These are phyloP conservation scores for Pangasius larnaudii DNA, from an alignment of 2,797 vertebrate species.

Conservation along the genomic window DNA sequence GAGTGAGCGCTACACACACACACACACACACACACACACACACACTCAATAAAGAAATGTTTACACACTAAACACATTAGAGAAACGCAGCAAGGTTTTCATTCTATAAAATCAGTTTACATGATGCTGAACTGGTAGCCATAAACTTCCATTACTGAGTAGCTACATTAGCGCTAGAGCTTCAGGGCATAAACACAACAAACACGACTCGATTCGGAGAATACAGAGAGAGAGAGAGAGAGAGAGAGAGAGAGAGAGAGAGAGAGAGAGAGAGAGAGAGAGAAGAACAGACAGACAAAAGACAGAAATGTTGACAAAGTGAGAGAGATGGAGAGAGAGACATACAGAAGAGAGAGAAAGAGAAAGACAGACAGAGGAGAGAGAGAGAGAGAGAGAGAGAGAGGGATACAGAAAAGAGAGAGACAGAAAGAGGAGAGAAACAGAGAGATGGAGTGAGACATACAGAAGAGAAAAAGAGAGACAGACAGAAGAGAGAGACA, in stretches of 20 bases:
- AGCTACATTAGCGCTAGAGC: not conserved
- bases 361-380: too few species aligned
- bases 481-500: not conserved
- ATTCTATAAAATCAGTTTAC: not conserved
- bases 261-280: not conserved
- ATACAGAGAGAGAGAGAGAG: not conserved
- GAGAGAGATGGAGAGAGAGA: too few species aligned
- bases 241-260: not conserved
- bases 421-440: too few species aligned
- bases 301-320: too few species aligned
- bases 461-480: too few species aligned
- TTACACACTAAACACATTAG: not conserved
- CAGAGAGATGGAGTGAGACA: too few species aligned
- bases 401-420: too few species aligned
- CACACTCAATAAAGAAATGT: slow-evolving; percentile 25
- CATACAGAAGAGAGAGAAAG: too few species aligned
- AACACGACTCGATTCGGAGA: not conserved
- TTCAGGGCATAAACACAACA: not conserved
- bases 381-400: too few species aligned
- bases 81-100: not conserved
- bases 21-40: slow-evolving; percentile 63
- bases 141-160: not conserved
- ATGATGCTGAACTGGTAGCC: not conserved
- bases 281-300: too few species aligned
- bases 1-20: slow-evolving; percentile 58